A percentile compares a stretch with the other conserved stretches of the same genome.
Conservation (phyloP, 2,888 invertebrate genomes). For the Glyphotaelius pellucidus region DNA sequence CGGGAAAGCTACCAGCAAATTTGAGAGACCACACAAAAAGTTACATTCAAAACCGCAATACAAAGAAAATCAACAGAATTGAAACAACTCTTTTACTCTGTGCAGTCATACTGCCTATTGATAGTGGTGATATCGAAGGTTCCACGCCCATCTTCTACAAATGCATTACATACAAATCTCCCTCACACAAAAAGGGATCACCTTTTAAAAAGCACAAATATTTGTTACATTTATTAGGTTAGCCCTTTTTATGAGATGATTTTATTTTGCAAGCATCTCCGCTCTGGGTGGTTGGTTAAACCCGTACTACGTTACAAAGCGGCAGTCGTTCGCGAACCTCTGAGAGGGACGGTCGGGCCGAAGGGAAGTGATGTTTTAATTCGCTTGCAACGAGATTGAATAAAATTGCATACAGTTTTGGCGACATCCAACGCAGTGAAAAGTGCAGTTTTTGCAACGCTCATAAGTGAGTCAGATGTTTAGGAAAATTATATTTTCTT, state of each 20-base stretch:
- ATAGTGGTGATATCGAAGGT: background rate
- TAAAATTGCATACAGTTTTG: background rate
- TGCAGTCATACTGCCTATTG: background rate
- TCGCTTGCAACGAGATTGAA: background rate
- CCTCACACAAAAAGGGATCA: background rate
- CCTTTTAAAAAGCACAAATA: background rate
- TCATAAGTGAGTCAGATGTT: constrained; percentile 7
- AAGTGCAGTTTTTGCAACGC: background rate
- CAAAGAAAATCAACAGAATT: background rate
- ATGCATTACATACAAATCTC: background rate
- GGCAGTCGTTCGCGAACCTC: constrained; percentile 22
- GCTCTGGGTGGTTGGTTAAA: background rate
- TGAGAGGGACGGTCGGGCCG: background rate
- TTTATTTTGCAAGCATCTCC: background rate
- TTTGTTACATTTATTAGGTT: background rate
- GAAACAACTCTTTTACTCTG: background rate
- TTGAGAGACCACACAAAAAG: background rate
- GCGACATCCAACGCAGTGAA: background rate
- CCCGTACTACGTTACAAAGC: background rate
- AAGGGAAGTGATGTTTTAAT: background rate
- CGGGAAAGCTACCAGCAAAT: constrained; percentile 22
- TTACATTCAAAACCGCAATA: background rate
- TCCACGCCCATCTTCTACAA: constrained; percentile 41
- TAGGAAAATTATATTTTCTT: background rate
- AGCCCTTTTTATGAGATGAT: constrained; percentile 7